These are phyloP conservation scores for Chelonus formosanus DNA, from an alignment of 2,888 invertebrate species.

Conservation along the genomic window DNA sequence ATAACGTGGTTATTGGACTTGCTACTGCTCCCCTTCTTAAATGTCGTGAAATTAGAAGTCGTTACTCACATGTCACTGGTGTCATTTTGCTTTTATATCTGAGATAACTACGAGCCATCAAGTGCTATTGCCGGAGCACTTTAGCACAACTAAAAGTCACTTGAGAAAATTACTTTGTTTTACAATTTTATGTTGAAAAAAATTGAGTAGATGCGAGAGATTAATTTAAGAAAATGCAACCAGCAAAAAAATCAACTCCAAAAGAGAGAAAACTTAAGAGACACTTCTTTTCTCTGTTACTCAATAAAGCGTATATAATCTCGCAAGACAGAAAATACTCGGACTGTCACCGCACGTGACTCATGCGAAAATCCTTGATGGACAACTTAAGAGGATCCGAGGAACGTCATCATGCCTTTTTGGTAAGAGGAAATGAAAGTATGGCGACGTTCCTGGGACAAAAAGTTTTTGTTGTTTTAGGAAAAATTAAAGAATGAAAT, in stretches of 20 bases:
- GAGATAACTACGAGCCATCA: constrained; percentile 1
- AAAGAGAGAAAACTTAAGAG: not conserved
- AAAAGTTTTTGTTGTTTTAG: constrained; percentile 14
- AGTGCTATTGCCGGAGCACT: not conserved
- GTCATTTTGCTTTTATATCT: constrained; percentile 15
- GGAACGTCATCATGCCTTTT: constrained; percentile 26
- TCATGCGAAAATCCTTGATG: constrained; percentile 37
- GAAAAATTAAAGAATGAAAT: constrained; percentile 1
- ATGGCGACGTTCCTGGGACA: constrained; percentile 2
- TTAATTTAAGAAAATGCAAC: too few species aligned
- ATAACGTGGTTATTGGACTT: constrained; percentile 7
- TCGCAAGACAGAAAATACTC: constrained; percentile 17
- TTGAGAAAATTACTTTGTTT: too few species aligned
- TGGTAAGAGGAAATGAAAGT: constrained; percentile 17
- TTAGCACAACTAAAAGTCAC: too few species aligned
- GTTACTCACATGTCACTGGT: constrained; percentile 5
- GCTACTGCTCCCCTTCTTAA: constrained; percentile 5
- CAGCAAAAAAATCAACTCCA: not conserved
- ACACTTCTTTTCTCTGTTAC: constrained; percentile 5
- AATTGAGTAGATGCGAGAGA: too few species aligned
- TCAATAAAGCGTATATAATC: constrained; percentile 13
- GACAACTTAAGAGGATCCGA: constrained; percentile 39
- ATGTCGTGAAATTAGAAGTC: constrained; percentile 22
- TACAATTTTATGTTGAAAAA: too few species aligned
- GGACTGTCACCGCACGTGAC: constrained; percentile 30